A percentile compares a stretch with the other conserved stretches of the same genome.
phyloP scores from a whole-genome alignment of 1,140 invertebrate genomes.

The Riptortus pedestris region DNA sequence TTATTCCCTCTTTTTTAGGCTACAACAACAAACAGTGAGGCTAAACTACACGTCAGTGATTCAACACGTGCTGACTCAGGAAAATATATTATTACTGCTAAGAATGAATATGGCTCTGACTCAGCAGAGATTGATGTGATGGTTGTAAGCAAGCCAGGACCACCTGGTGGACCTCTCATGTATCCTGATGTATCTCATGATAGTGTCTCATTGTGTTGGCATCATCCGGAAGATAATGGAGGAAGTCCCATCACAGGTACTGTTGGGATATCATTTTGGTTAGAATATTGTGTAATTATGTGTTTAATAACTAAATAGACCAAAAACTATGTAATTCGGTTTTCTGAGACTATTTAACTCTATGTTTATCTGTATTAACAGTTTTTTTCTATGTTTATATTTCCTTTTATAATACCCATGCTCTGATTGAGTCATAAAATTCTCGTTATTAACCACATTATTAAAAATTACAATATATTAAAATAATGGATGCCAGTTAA shows the following conservation, averaged over 20 bases:
- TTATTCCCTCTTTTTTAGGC: slow-evolving; percentile 45
- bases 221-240: slow-evolving; percentile 84
- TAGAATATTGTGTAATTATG: background rate
- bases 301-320: background rate
- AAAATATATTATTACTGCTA: slow-evolving; percentile 79
- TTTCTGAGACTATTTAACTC: too few relatives aligned
- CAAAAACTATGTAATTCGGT: background rate
- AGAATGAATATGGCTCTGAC: slow-evolving; percentile 82
- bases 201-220: slow-evolving; percentile 82
- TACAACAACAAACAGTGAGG: slow-evolving; percentile 74
- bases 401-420: too few relatives aligned
- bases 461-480: too few relatives aligned
- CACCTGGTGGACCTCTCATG: slow-evolving; percentile 76
- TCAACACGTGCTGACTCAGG: slow-evolving; percentile 84
- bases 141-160: slow-evolving; percentile 80
- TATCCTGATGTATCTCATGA: slow-evolving; percentile 71
- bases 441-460: too few relatives aligned
- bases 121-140: slow-evolving; percentile 87
- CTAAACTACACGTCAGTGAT: slow-evolving; percentile 76
- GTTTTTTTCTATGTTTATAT: too few relatives aligned
- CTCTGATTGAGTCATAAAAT: too few relatives aligned
- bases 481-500: too few relatives aligned
- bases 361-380: too few relatives aligned
- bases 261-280: too few relatives aligned
- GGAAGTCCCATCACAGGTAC: slow-evolving; percentile 86